These are phyloP conservation scores for Myoxocephalus aenaeus DNA, from an alignment of 2,797 vertebrate genomes.

Conservation along the genomic window DNA sequence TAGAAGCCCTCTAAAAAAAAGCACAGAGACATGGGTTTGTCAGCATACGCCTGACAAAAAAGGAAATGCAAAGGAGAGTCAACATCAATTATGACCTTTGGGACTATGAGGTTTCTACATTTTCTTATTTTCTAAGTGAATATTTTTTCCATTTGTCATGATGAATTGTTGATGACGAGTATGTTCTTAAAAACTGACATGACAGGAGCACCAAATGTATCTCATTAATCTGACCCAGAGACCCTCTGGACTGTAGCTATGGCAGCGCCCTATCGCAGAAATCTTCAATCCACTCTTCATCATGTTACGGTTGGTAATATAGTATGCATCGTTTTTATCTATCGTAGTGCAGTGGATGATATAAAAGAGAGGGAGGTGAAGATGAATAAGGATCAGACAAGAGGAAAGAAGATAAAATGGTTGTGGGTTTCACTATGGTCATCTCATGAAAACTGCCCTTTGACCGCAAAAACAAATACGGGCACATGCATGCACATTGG, in stretches of 20 bases:
- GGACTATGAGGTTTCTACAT: conserved; percentile 15
- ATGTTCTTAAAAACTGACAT: conserved; percentile 32
- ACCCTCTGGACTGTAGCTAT: conserved; percentile 25
- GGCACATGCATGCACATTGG: neutral
- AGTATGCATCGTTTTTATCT: conserved; percentile 45
- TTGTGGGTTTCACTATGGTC: conserved; percentile 24
- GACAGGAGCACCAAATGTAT: conserved; percentile 28
- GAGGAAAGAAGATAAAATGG: conserved; percentile 29
- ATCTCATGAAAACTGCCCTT: conserved; percentile 50
- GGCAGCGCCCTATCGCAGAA: conserved; percentile 19
- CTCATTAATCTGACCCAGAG: conserved; percentile 33
- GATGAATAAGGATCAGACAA: conserved; percentile 5
- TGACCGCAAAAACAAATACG: conserved; percentile 38
- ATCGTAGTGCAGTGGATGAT: conserved; percentile 14
- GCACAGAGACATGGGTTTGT: conserved; percentile 11
- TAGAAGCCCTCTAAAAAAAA: neutral
- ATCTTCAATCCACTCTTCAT: conserved; percentile 34
- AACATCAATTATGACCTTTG: conserved; percentile 24
- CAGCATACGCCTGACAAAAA: conserved; percentile 16
- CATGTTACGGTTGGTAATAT: conserved; percentile 31
- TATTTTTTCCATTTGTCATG: conserved; percentile 10
- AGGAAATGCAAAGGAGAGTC: conserved; percentile 22
- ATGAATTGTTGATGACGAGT: conserved; percentile 47
- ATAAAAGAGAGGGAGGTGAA: conserved; percentile 1
- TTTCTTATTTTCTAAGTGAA: conserved; percentile 21